Conservation (phyloP, 2,797 vertebrate species). For the Poeciliopsis infans region DNA sequence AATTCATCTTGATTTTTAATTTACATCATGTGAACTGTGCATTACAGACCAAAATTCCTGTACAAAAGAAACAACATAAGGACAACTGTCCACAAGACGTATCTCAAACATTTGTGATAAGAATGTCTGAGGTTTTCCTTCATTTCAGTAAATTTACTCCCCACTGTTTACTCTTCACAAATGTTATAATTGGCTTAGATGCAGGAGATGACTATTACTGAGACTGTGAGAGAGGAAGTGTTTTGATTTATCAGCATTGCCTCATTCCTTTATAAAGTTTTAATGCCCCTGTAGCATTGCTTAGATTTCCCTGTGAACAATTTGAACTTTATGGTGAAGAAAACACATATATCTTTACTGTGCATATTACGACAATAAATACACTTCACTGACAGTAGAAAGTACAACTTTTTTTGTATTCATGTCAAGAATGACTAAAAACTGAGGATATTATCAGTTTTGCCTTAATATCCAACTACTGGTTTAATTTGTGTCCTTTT, state of each 20-base stretch:
- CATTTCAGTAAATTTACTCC: conserved; percentile 34
- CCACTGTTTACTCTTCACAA: conserved; percentile 35
- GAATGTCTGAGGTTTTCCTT: conserved; percentile 30
- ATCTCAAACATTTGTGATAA: neutral
- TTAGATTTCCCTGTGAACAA: conserved; percentile 24
- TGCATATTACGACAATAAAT: neutral
- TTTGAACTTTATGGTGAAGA: conserved; percentile 9
- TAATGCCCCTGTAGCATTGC: conserved; percentile 11
- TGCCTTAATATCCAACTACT: neutral
- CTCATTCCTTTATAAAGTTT: conserved; percentile 2
- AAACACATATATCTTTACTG: neutral
- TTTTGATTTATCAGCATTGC: conserved; percentile 10
- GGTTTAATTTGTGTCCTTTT: neutral
- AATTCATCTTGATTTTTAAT: conserved; percentile 3
- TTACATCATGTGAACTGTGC: neutral
- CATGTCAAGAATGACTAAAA: neutral
- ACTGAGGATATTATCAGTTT: neutral
- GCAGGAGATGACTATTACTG: conserved; percentile 18
- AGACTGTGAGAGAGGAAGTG: conserved; percentile 20
- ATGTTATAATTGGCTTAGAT: conserved; percentile 37
- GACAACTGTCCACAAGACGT: neutral
- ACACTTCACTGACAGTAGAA: neutral
- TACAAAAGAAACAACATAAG: neutral
- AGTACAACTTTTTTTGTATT: neutral
- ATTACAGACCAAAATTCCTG: neutral